A percentile compares a stretch with the other conserved stretches of the same genome.
These are phyloP conservation scores for Phalacrocorax brasilianus DNA, from an alignment of 2,113 vertebrate species.

Conservation along the genomic window DNA sequence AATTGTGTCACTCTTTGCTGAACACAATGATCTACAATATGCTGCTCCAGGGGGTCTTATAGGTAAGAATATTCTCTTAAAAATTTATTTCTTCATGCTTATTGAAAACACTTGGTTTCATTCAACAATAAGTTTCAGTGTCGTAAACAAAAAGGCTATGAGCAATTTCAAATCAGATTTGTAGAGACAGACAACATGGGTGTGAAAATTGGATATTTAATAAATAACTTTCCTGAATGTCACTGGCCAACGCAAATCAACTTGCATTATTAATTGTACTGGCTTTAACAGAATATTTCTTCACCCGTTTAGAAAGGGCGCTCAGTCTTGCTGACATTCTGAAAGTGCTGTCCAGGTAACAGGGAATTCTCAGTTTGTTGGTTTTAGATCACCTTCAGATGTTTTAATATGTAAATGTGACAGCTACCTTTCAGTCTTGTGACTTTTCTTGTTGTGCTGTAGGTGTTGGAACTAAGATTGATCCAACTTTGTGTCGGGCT, in stretches of 20 bases:
- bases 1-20: slow-evolving; percentile 97
- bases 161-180: background rate
- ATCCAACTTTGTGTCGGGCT: slow-evolving; percentile 94
- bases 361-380: background rate
- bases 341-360: background rate
- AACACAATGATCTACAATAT: slow-evolving; percentile 97
- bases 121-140: background rate
- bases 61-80: slow-evolving; percentile 72
- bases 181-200: background rate
- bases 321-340: background rate
- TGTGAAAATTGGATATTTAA: background rate
- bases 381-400: background rate
- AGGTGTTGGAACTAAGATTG: slow-evolving; percentile 99
- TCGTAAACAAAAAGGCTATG: background rate
- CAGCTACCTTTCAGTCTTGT: background rate
- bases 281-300: background rate
- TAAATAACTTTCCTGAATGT: background rate
- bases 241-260: background rate
- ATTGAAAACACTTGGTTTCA: background rate
- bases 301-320: background rate
- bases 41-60: slow-evolving; percentile 96
- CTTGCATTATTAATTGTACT: background rate
- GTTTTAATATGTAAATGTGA: background rate
- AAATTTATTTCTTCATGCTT: background rate
- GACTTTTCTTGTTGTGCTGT: background rate